Percentiles rank a stretch among this genome's conserved stretches.
Conservation (phyloP, 2,888 invertebrate species). For the Nomada hirtipes region DNA sequence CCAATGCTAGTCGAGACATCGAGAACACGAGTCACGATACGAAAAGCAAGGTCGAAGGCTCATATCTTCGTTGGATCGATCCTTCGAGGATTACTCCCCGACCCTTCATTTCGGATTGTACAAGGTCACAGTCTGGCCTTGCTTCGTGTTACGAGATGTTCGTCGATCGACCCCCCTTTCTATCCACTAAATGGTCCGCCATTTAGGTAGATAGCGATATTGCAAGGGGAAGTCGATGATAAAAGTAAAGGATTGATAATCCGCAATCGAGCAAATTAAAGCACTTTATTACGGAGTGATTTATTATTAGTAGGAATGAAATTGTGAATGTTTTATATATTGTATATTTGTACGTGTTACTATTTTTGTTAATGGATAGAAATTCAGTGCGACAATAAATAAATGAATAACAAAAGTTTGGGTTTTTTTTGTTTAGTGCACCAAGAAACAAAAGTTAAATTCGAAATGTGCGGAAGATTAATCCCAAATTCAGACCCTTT, state of each 20-base stretch:
- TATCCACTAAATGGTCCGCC: constrained; percentile 10
- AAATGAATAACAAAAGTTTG: no score
- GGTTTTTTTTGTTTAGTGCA: no score
- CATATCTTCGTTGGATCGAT: constrained; percentile 51
- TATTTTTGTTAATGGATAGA: no score
- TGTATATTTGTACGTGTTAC: no score
- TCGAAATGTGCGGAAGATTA: no score
- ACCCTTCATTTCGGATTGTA: constrained; percentile 24
- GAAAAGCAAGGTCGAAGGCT: constrained; percentile 29
- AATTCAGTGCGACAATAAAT: no score
- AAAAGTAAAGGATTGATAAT: no score
- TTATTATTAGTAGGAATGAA: no score
- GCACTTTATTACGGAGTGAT: no score
- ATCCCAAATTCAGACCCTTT: no score
- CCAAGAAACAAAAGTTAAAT: no score
- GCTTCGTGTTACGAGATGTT: constrained; percentile 8
- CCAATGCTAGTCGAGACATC: not conserved
- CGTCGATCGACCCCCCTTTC: constrained; percentile 27
- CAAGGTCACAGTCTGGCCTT: constrained; percentile 35
- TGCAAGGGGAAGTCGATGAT: not conserved
- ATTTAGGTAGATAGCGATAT: constrained; percentile 11
- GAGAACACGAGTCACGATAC: constrained; percentile 5
- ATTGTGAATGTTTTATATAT: no score
- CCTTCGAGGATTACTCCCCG: constrained; percentile 4
- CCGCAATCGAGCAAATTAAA: not conserved